Evolutionary conservation across 2,113 vertebrate genomes (phyloP).

Genomic region (Paratilapia polleni): DNA sequence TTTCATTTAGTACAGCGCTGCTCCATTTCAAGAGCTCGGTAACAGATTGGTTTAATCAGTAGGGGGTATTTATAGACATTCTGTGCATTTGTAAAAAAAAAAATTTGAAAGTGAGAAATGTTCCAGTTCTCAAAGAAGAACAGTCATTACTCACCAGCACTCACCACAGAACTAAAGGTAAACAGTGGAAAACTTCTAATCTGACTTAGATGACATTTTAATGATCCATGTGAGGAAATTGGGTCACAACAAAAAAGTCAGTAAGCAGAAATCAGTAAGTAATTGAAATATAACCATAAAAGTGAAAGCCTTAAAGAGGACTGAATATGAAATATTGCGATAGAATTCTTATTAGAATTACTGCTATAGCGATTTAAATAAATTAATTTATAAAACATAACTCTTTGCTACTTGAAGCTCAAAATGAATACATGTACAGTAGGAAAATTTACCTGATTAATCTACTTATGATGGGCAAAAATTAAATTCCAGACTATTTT

Average conservation of each 20-base stretch:
- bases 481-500: background rate
- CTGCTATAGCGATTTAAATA: background rate
- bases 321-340: background rate
- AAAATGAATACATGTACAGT: background rate
- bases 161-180: background rate
- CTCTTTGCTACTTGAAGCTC: background rate
- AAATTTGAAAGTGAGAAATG: background rate
- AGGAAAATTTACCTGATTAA: background rate
- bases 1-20: background rate
- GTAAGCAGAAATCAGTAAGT: background rate
- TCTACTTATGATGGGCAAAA: no score
- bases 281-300: background rate
- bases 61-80: background rate
- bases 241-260: background rate
- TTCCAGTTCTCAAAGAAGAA: background rate
- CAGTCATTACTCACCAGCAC: background rate
- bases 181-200: constrained; percentile 14
- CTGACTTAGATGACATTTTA: background rate
- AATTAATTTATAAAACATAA: no score
- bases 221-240: background rate
- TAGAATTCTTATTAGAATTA: background rate
- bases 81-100: background rate
- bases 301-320: background rate
- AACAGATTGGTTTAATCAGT: constrained; percentile 1
- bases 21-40: background rate